Base-by-base conservation (phyloP, 2,113 vertebrate genomes). In the Callopanchax toddi region DNA sequence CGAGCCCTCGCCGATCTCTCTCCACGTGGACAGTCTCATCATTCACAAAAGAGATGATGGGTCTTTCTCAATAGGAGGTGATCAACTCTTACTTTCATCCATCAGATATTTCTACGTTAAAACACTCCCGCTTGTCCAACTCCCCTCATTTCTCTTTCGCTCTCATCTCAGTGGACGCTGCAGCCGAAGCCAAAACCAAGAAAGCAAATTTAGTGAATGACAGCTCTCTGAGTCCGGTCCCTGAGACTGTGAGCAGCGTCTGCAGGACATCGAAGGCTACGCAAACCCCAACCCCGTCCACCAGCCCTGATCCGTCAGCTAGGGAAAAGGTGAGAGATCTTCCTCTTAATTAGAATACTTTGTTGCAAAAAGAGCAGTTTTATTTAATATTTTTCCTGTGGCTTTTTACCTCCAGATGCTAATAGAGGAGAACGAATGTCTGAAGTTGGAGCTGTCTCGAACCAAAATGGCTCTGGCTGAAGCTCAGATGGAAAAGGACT, bases 391-490 rank as follows among this genome's bases (percentile, higher is more conserved):
- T 9, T 32, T 32, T 32, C 20, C 20, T n/a, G 18, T 52, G 26
- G 16, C 17, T 52, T 20, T 4, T 34, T 15, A 32, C 23, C 50
- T 36, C 4, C 83, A 93, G 92, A 72, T 90, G 94, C 93, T 99
- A 72, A 46, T 92, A 57, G 95, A 98, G 82, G 97, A 99, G 87
- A 99, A 99, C 68, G 96, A 98, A 87, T 97, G 92, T 90, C 89
- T 99, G 67, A 99, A 98, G 74, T 81, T 94, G 78, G 94, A 97
- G 87, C 87, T 99, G 67, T 97, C 97, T 73, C 93, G 93, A 84
- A 91, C 95, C 79, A 99, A 99, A 89, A 95, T 94, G 93, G 96
- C 95, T 23, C 93, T 99, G 69, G 97, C 96, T 0, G 97, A 99
- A 76, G 93, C 94, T 70, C 94, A 97, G 61, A 94, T 95, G 93